phyloP scores from a whole-genome alignment of 30 jellyfish, hydroid and myxozoan genomes.

The Aurelia aurita region DNA sequence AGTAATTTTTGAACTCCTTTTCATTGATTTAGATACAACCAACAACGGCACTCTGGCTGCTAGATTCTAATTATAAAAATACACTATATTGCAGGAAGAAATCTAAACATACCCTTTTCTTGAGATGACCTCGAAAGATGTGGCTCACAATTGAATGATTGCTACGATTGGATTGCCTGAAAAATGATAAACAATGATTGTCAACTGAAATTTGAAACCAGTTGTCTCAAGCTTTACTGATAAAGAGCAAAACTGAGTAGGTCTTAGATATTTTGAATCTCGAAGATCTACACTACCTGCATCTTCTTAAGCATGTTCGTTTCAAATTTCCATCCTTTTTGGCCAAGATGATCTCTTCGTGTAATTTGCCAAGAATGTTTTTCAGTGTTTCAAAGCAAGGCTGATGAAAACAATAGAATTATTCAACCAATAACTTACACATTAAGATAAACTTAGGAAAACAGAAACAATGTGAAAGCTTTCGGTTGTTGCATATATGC shows the following conservation, averaged over 20 bases:
- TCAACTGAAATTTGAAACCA: too few species aligned
- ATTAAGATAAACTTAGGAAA: too few species aligned
- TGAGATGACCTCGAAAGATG: constrained; percentile 80
- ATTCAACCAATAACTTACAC: too few species aligned
- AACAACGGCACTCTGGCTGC: too few species aligned
- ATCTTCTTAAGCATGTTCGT: constrained; percentile 63
- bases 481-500: too few species aligned
- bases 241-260: too few species aligned
- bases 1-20: too few species aligned
- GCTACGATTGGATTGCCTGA: constrained; percentile 61
- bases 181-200: neutral
- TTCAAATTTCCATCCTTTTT: constrained; percentile 53
- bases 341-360: constrained; percentile 68
- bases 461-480: too few species aligned
- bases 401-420: neutral
- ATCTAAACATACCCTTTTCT: constrained; percentile 51
- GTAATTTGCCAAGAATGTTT: constrained; percentile 44
- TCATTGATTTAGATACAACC: too few species aligned
- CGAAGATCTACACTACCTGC: constrained; percentile 51
- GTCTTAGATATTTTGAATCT: too few species aligned
- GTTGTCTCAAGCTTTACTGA: too few species aligned
- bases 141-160: constrained; percentile 83
- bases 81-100: neutral
- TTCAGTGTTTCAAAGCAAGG: constrained; percentile 61
- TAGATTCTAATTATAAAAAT: too few species aligned